phyloP scores from a whole-genome alignment of 2,888 invertebrate genomes.

The Parthenolecanium corni region DNA sequence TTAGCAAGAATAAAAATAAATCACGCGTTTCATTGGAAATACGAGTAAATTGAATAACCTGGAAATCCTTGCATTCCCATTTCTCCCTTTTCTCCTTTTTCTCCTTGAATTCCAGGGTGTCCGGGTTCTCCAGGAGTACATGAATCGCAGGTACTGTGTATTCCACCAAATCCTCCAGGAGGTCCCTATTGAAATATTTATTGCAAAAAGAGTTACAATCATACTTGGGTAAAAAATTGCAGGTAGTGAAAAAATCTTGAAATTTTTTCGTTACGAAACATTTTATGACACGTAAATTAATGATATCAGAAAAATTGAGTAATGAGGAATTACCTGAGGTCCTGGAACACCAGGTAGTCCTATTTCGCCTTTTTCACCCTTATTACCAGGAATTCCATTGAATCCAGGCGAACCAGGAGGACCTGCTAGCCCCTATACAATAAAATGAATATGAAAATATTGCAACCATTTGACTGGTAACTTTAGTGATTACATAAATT shows the following conservation, averaged over 20 bases:
- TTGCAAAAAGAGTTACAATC: slow-evolving; percentile 31
- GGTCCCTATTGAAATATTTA: slow-evolving; percentile 39
- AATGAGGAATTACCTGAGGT: slow-evolving; percentile 37
- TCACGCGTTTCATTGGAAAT: not conserved
- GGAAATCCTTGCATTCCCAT: slow-evolving; percentile 34
- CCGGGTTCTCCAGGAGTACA: slow-evolving; percentile 18
- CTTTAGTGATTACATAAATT: too few species aligned
- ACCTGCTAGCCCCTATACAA: not conserved
- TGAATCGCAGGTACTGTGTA: not conserved
- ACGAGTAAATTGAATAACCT: not conserved
- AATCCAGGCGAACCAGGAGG: slow-evolving; percentile 10
- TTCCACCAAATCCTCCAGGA: slow-evolving; percentile 36
- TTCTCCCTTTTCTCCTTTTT: slow-evolving; percentile 37
- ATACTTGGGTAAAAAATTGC: not conserved
- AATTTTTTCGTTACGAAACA: too few species aligned
- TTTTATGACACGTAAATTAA: too few species aligned
- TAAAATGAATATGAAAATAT: too few species aligned
- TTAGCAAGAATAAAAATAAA: not conserved
- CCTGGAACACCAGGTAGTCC: slow-evolving; percentile 41
- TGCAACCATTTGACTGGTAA: too few species aligned
- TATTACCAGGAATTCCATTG: not conserved
- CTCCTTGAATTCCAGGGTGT: slow-evolving; percentile 37
- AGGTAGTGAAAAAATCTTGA: not conserved
- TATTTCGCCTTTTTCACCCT: slow-evolving; percentile 36
- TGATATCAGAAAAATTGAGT: too few species aligned